These are phyloP conservation scores for Acrossocheilus fasciatus DNA, from an alignment of 2,797 vertebrate genomes.

Conservation along the genomic window DNA sequence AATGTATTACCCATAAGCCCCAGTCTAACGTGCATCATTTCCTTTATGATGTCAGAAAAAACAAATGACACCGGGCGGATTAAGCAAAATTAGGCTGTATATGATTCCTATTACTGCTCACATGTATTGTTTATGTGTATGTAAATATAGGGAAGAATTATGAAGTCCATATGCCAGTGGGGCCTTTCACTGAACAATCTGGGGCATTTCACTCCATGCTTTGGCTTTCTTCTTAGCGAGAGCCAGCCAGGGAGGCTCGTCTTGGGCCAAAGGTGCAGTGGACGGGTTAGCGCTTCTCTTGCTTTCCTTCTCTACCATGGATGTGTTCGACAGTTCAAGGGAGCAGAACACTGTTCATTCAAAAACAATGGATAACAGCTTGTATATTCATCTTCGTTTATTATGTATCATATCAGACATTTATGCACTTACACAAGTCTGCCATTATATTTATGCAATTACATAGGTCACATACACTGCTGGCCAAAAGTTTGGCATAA, in stretches of 20 bases:
- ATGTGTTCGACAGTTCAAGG: conserved; percentile 69
- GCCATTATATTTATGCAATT: not conserved
- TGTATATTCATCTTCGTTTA: not conserved
- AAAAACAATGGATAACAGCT: not conserved
- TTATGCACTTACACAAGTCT: not conserved
- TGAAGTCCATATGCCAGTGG: not conserved
- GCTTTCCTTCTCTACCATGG: conserved; percentile 71
- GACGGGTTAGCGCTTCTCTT: conserved; percentile 67
- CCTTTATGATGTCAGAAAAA: not conserved
- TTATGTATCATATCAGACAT: not conserved
- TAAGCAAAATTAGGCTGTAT: not conserved
- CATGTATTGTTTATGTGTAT: not conserved
- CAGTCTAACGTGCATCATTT: not conserved
- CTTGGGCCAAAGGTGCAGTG: conserved; percentile 69
- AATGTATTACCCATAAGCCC: conserved; percentile 8
- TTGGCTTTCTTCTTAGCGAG: conserved; percentile 95
- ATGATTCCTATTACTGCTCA: not conserved
- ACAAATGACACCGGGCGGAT: not conserved
- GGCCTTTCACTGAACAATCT: conserved; percentile 82
- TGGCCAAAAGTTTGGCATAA: not conserved
- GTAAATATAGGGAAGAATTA: not conserved
- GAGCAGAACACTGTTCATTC: conserved; percentile 66
- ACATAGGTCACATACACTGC: not conserved
- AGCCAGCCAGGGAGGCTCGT: conserved; percentile 90
- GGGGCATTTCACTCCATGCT: conserved; percentile 92